Percentiles rank a stretch among this genome's conserved stretches.
These are phyloP conservation scores for Leiothrix lutea DNA, from an alignment of 2,113 vertebrate genomes.

Conservation along the genomic window DNA sequence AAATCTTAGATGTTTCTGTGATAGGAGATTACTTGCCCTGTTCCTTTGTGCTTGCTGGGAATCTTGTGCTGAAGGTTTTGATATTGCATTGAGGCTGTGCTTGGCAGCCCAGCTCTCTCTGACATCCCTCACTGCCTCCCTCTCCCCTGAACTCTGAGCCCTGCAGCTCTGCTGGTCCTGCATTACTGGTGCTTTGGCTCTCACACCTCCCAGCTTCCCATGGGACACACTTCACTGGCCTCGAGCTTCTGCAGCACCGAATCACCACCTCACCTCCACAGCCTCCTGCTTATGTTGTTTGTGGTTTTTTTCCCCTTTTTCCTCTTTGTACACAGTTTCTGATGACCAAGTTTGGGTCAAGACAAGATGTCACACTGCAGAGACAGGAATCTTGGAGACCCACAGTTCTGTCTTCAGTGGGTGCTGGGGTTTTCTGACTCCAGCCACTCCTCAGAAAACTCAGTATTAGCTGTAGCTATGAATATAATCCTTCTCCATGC, in stretches of 20 bases:
- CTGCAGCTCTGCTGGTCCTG: background rate
- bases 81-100: background rate
- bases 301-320: background rate
- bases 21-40: background rate
- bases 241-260: background rate
- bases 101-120: background rate
- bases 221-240: background rate
- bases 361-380: background rate
- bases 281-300: background rate
- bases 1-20: slow-evolving; percentile 41
- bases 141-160: background rate
- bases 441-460: background rate
- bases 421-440: background rate
- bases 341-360: background rate
- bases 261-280: background rate
- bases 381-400: background rate
- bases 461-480: background rate
- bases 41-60: background rate
- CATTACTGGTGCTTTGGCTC: background rate
- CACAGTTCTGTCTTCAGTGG: background rate
- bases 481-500: background rate
- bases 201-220: background rate
- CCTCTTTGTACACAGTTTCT: background rate
- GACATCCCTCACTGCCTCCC: background rate
- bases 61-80: background rate